Evolutionary conservation across 2,888 invertebrate species (phyloP), one percentile per base, ranked within the genome.

Genomic region (Napeogenes sylphis): DNA sequence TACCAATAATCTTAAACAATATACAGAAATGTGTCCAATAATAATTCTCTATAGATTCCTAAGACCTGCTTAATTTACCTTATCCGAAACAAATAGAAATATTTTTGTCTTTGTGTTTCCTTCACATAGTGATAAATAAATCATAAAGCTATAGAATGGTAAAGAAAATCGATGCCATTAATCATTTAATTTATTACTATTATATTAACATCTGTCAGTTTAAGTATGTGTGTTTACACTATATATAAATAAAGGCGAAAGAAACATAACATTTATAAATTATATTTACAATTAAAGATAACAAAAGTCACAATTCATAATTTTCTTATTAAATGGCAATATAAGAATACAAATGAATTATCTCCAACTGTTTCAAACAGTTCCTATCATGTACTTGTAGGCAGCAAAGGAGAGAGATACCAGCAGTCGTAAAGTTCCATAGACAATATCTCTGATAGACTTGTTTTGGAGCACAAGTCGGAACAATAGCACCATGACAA

Each of bases 391-490:
- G 4, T 72, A 61, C 4, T 64, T 63, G 61, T 78, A 83, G 0
- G 72, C 71, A 2, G 75, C 59, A 59, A 67, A 68, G 10, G 78
- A 65, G 4, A 82, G 67, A 5, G 79, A 72, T 4, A 82, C 59
- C 55, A 86, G 64, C 13, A 86, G 62, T 53, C 73, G 73, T 3
- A 84, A 68, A 2, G 76, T 77, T 21, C 82, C 82, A 63, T 75
- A 79, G 0, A 85, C 73, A n/a, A 84, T 56, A 3, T 72, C 70
- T 8, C 75, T 71, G 4, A 85, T 65, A 32, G 77, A 66, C 2
- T 77, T 77, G 61, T 80, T 85, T 59, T 76, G 77, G 2, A 90
- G 69, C 0, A 81, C 66, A 2, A 86, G 58, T 14, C 88, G 74
- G n/a, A 81, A 68, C 3, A 85, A 57, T 2, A 86, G 65, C 0